Percentiles rank a stretch among this genome's conserved stretches.
Evolutionary conservation across 2,797 vertebrate genomes (phyloP).

Genomic region (Etheostoma perlongum): DNA sequence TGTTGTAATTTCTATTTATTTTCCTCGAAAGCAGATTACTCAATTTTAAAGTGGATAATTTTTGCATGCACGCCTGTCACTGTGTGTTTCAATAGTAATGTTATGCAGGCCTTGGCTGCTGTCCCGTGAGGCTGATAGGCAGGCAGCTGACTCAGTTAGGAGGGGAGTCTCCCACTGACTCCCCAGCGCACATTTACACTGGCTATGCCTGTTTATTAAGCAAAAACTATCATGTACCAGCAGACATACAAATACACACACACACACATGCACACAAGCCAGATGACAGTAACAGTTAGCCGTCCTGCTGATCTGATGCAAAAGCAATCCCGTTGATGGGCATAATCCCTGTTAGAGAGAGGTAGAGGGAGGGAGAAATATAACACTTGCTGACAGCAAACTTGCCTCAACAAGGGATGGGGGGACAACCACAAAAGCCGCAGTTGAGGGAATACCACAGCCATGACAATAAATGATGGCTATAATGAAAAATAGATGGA

Average conservation of each 20-base stretch:
- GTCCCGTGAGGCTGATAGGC: constrained; percentile 47
- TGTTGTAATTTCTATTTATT: constrained; percentile 21
- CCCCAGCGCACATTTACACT: constrained; percentile 45
- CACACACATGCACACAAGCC: neutral
- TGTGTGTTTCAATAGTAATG: constrained; percentile 21
- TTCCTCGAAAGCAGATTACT: constrained; percentile 27
- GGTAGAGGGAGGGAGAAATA: constrained; percentile 31
- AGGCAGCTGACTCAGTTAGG: constrained; percentile 45
- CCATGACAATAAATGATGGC: constrained; percentile 53
- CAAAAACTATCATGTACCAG: constrained; percentile 42
- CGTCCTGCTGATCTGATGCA: constrained; percentile 63
- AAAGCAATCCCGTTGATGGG: constrained; percentile 74
- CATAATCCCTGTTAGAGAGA: constrained; percentile 58
- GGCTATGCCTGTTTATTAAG: constrained; percentile 55
- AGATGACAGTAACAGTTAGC: constrained; percentile 60
- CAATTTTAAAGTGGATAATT: constrained; percentile 18
- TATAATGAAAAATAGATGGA: constrained; percentile 56
- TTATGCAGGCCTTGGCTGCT: constrained; percentile 28
- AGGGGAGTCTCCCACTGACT: constrained; percentile 33
- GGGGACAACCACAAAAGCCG: constrained; percentile 31
- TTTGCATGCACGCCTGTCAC: constrained; percentile 16
- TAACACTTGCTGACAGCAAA: constrained; percentile 60
- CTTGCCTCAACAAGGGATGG: constrained; percentile 42
- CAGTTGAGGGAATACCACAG: constrained; percentile 37
- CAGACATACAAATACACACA: constrained; percentile 35